Evolutionary conservation across 2,888 invertebrate genomes (phyloP).

Genomic region (Lycocerus yunnanus): DNA sequence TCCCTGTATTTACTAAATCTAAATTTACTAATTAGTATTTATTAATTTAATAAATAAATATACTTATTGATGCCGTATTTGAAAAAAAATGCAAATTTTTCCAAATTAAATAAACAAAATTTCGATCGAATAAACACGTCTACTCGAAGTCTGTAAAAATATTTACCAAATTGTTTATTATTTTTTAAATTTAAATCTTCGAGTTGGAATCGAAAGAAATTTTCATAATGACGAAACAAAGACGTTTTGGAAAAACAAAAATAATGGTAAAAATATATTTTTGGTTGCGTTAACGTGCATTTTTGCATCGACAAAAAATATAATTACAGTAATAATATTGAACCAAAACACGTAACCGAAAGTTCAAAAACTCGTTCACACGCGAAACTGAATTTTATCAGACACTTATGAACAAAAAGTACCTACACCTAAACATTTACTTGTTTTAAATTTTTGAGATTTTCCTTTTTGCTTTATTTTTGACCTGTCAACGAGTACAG

Average conservation of each 20-base stretch:
- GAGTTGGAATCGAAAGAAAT: neutral
- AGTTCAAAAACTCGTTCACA: constrained; percentile 20
- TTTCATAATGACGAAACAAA: neutral
- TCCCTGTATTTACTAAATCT: no score
- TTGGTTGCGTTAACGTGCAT: neutral
- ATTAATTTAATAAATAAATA: no score
- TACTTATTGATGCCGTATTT: no score
- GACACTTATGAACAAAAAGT: constrained; percentile 4
- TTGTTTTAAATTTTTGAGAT: neutral
- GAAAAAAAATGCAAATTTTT: neutral
- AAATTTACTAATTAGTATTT: no score
- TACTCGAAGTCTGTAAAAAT: neutral
- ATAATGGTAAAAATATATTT: neutral
- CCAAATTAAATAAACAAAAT: neutral
- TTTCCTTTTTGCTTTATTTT: neutral
- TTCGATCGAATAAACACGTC: neutral
- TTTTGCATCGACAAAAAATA: constrained; percentile 5
- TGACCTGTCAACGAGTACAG: neutral
- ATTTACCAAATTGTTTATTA: neutral
- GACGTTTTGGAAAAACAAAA: neutral
- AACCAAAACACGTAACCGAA: constrained; percentile 17
- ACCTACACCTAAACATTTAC: neutral
- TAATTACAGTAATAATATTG: constrained; percentile 21
- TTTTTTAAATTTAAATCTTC: neutral
- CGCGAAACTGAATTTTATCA: constrained; percentile 16